Evolutionary conservation across 1,140 invertebrate genomes (phyloP).

Genomic region (Drosophila bifasciata): DNA sequence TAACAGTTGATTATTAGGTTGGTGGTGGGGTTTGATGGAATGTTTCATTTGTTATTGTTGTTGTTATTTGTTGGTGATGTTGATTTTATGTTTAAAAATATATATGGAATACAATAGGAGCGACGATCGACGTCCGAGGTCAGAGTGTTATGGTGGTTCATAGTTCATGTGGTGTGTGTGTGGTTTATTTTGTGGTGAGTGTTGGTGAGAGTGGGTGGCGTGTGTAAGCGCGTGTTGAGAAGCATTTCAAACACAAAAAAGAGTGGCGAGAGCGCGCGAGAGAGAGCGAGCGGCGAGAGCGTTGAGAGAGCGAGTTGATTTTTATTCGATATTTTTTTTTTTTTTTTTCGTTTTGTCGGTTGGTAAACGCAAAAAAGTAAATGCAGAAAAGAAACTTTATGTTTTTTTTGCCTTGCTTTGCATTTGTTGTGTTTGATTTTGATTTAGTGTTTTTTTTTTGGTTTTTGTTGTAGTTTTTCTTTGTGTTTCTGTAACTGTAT

Average conservation of each 20-base stretch:
- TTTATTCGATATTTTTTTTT: slow-evolving; percentile 48
- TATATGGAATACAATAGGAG: too few species aligned
- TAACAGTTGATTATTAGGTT: too few species aligned
- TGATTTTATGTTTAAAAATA: too few species aligned
- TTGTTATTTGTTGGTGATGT: background rate
- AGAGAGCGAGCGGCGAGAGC: slow-evolving; percentile 50
- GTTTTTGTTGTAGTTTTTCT: slow-evolving; percentile 47
- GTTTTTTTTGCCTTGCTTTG: slow-evolving; percentile 61
- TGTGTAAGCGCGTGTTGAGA: slow-evolving; percentile 61
- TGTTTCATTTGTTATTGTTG: slow-evolving; percentile 8
- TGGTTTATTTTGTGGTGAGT: slow-evolving; percentile 18
- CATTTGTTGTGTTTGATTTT: too few species aligned
- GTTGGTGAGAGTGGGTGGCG: slow-evolving; percentile 29
- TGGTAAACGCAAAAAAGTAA: slow-evolving; percentile 74
- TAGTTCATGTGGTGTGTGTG: slow-evolving; percentile 8
- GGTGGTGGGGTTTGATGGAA: slow-evolving; percentile 13
- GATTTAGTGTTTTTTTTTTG: too few species aligned
- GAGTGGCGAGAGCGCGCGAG: slow-evolving; percentile 23
- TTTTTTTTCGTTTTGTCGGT: slow-evolving; percentile 48
- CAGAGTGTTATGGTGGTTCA: slow-evolving; percentile 36
- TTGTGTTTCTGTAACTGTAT: slow-evolving; percentile 16
- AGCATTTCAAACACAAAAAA: slow-evolving; percentile 69
- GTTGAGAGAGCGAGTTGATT: slow-evolving; percentile 36
- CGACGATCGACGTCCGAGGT: slow-evolving; percentile 44
- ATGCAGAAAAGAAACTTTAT: slow-evolving; percentile 81